These are phyloP conservation scores for Phocides pigmalion DNA, from an alignment of 1,140 invertebrate species.

Conservation along the genomic window DNA sequence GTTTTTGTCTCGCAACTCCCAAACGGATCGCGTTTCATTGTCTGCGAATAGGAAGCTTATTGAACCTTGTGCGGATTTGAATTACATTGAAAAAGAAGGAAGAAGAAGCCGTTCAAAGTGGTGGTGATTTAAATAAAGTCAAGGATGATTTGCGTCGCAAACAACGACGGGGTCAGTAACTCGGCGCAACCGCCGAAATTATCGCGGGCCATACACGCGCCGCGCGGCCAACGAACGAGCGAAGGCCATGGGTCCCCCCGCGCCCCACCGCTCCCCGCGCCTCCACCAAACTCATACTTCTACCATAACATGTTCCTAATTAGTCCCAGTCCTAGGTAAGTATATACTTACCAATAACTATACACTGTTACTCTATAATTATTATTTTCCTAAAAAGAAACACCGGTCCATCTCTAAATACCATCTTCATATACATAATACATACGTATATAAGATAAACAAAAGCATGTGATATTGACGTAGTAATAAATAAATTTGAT, in stretches of 20 bases:
- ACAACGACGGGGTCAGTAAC: constrained; percentile 80
- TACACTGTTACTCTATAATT: no score
- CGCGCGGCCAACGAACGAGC: constrained; percentile 72
- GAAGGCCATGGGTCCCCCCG: constrained; percentile 66
- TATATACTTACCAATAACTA: no score
- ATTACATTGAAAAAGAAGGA: constrained; percentile 25
- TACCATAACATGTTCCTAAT: no score
- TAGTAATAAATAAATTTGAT: no score
- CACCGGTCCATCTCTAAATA: no score
- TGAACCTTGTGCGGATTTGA: constrained; percentile 30
- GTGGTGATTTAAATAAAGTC: constrained; percentile 77
- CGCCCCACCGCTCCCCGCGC: constrained; percentile 38
- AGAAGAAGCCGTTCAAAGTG: constrained; percentile 32
- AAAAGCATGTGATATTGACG: no score
- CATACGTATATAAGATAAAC: no score
- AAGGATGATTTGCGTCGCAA: constrained; percentile 79
- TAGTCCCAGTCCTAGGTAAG: no score
- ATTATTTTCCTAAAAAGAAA: no score
- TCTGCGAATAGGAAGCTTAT: not conserved
- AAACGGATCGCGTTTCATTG: no score
- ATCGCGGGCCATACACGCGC: constrained; percentile 73
- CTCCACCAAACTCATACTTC: not conserved
- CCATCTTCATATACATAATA: no score
- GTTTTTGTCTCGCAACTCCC: not conserved
- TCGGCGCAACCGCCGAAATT: constrained; percentile 77